Conservation (phyloP, 1,140 invertebrate species). For the Cyrtorhinus lividipennis region DNA sequence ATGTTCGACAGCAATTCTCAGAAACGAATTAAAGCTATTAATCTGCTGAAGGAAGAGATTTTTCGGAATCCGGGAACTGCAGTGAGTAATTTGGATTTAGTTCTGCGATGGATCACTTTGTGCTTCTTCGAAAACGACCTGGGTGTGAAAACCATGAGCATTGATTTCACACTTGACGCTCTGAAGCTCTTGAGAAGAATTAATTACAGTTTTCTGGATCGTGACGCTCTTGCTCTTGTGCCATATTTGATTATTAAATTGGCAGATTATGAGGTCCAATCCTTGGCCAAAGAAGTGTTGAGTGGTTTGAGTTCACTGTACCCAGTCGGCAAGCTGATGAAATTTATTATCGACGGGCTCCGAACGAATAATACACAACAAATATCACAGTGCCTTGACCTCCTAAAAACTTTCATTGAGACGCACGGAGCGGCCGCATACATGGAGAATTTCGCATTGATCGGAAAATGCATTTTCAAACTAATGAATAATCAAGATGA, state of each 20-base stretch:
- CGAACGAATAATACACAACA: slow-evolving; percentile 94
- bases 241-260: slow-evolving; percentile 87
- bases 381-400: slow-evolving; percentile 88
- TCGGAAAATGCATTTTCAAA: slow-evolving; percentile 69
- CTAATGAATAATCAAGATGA: slow-evolving; percentile 94
- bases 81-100: slow-evolving; percentile 81
- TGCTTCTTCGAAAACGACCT: slow-evolving; percentile 98
- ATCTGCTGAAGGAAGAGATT: slow-evolving; percentile 47
- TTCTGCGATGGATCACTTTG: slow-evolving; percentile 91
- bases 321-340: slow-evolving; percentile 78
- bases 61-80: slow-evolving; percentile 59
- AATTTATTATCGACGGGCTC: slow-evolving; percentile 82
- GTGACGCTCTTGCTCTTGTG: slow-evolving; percentile 84
- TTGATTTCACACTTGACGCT: slow-evolving; percentile 77
- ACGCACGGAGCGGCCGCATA: slow-evolving; percentile 72
- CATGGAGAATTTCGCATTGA: slow-evolving; percentile 50
- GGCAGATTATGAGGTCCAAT: slow-evolving; percentile 84
- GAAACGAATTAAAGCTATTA: slow-evolving; percentile 90
- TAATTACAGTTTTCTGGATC: slow-evolving; percentile 74
- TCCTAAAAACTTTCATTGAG: slow-evolving; percentile 75
- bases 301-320: slow-evolving; percentile 74
- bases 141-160: slow-evolving; percentile 80
- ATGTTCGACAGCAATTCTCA: slow-evolving; percentile 95
- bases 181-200: slow-evolving; percentile 64
- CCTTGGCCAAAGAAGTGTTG: slow-evolving; percentile 71